A percentile compares a stretch with the other conserved stretches of the same genome.
phyloP scores from a whole-genome alignment of 2,888 invertebrate species.

The Scelioninae gen. 2 region DNA sequence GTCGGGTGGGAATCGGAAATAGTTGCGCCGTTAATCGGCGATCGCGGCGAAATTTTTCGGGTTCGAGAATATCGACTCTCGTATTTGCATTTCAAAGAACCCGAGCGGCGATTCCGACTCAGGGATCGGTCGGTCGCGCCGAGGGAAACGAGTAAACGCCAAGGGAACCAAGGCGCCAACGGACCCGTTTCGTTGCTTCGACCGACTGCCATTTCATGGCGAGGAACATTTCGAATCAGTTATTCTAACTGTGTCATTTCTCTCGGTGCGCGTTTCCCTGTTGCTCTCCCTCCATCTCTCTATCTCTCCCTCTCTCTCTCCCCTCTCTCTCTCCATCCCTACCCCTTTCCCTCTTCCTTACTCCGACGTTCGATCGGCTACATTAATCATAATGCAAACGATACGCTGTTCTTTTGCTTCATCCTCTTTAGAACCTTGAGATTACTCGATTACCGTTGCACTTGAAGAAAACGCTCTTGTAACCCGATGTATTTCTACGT shows the following conservation, averaged over 20 bases:
- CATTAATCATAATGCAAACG: slow-evolving; percentile 62
- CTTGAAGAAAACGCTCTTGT: slow-evolving; percentile 19
- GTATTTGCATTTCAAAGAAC: slow-evolving; percentile 61
- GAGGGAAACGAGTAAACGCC: no score
- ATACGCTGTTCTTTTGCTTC: slow-evolving; percentile 51
- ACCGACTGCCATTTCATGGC: slow-evolving; percentile 66
- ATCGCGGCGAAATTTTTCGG: no score
- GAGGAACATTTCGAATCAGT: no score
- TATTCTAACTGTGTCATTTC: no score
- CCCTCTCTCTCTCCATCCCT: slow-evolving; percentile 61
- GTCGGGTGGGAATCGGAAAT: no score
- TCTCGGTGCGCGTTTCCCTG: no score
- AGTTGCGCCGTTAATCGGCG: no score
- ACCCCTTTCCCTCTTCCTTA: slow-evolving; percentile 4
- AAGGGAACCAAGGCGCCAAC: slow-evolving; percentile 53
- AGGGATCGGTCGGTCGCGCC: slow-evolving; percentile 55
- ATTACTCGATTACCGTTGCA: slow-evolving; percentile 51
- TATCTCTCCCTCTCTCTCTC: no score
- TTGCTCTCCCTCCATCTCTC: no score
- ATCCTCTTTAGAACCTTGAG: slow-evolving; percentile 38
- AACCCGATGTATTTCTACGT: not conserved
- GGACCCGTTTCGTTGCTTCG: slow-evolving; percentile 56
- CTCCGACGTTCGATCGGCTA: slow-evolving; percentile 60
- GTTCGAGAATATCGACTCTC: slow-evolving; percentile 60
- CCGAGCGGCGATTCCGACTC: slow-evolving; percentile 56